Evolutionary conservation across 2,113 vertebrate species (phyloP), one percentile per base, ranked within the genome.

Genomic region (Dascyllus trimaculatus): DNA sequence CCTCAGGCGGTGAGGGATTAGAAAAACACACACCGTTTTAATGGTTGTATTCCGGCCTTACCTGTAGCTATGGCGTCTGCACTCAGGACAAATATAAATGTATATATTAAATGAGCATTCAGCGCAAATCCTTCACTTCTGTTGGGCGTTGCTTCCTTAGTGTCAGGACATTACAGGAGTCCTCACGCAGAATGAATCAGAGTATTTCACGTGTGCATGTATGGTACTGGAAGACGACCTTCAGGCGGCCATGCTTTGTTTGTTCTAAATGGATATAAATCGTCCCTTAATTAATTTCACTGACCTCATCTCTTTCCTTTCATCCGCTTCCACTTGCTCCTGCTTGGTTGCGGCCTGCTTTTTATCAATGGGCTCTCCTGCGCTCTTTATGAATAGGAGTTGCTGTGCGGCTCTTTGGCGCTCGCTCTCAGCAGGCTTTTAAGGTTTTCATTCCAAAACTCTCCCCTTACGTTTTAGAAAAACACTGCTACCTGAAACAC

Each of bases 21-120:
- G 76, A 90, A 88, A 81, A 91, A 89, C 88, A 89, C 77, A 60
- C 25, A 49, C 52, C 21, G 67, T 75, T 91, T 87, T 71, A 87
- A 78, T 82, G 81, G 78, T 78, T 68, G 63, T 60, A 46, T 88
- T 85, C 70, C 71, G 75, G 45, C 9, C 62, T 65, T 82, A 76
- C 78, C 48, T 86, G 69, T 32, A 26, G 46, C 26, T 43, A 26
- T 58, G 49, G 56, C 63, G 49, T 56, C 58, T 65, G 60, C 25
- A 60, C 51, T 51, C 29, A 35, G 19, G n/a, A 59, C 46, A 54
- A 25, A 75, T 56, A 54, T 45, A 62, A 18, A 51, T 11, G 26
- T 61, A 13, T 57, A 53, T 29, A 53, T 46, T 51, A 53, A 74
- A 45, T 58, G 45, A 38, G 46, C 61, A 19, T 70, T 48, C 13